Base-by-base conservation (phyloP, 2,113 vertebrate genomes). In the Amia ocellicauda region DNA sequence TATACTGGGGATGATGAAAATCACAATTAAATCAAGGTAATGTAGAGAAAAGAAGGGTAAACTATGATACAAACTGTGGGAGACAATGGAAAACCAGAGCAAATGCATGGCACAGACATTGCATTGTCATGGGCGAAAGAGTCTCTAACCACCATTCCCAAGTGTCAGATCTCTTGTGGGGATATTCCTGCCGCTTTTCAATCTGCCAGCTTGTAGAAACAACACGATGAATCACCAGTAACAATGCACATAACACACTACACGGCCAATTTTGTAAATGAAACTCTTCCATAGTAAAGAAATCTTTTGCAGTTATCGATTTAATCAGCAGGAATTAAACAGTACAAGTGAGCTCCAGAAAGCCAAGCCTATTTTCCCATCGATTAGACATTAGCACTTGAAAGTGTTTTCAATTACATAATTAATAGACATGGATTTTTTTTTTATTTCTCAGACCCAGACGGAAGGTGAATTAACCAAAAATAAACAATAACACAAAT, bases 401-500 rank as follows among this genome's bases (percentile, higher is more conserved):
- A 51, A 66, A 50, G 54, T n/a, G 29, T 49, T 53, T 31, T 45
- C 63, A 66, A 28, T 66, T 13, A 45, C 63, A 66, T 59, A 58
- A 66, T 45, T 65, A 55, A 60, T 52, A 63, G 57, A 43, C 36
- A 11, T 5, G 55, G 55, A 58, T 65, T 47, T 36, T 36, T 36
- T 36, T 36, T 11, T 36, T 7, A 36, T 36, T 36, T 36, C 5
- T 36, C n/a, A 14, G 4, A 4, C n/a, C 43, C 10, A n/a, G n/a
- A 14, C 10, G 43, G 13, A 47, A 14, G 4, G 43, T 4, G 3
- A 47, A 47, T 47, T 47, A 4, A n/a, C n/a, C n/a, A n/a, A n/a
- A n/a, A n/a, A n/a, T n/a, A n/a, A n/a, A n/a, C n/a, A n/a, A n/a
- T n/a, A n/a, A n/a, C n/a, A n/a, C n/a, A n/a, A n/a, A n/a, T n/a